phyloP scores from a whole-genome alignment of 2,797 vertebrate species.

The Mastacembelus armatus region DNA sequence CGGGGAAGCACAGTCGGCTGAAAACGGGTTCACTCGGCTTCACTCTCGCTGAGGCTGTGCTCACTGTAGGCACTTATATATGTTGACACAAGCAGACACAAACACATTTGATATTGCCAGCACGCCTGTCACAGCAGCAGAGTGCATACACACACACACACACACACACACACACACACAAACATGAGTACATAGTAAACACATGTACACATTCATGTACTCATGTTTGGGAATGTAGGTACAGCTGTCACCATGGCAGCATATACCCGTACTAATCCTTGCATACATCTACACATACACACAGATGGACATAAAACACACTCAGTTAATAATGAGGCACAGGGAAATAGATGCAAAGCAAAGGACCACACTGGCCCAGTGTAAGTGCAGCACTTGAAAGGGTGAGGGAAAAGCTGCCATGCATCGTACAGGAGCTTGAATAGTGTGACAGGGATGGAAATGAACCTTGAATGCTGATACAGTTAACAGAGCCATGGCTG shows the following conservation, averaged over 20 bases:
- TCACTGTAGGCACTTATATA: slow-evolving; percentile 54
- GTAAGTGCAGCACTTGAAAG: slow-evolving; percentile 51
- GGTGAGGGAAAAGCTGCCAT: slow-evolving; percentile 16
- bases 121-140: slow-evolving; percentile 6
- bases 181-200: slow-evolving; percentile 11
- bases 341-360: not conserved
- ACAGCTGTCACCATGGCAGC: slow-evolving; percentile 6
- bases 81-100: slow-evolving; percentile 63
- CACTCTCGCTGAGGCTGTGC: slow-evolving; percentile 38
- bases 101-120: slow-evolving; percentile 41
- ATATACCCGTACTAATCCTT: not conserved
- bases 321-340: slow-evolving; percentile 47
- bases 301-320: slow-evolving; percentile 23
- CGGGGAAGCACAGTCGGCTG: slow-evolving; percentile 51
- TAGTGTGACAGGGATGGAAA: slow-evolving; percentile 72
- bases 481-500: slow-evolving; percentile 60
- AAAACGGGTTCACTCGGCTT: slow-evolving; percentile 65
- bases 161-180: not conserved
- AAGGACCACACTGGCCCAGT: slow-evolving; percentile 27
- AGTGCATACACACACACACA: not conserved
- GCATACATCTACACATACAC: slow-evolving; percentile 10
- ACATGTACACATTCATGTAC: not conserved
- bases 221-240: slow-evolving; percentile 11
- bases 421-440: slow-evolving; percentile 38
- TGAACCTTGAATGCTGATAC: slow-evolving; percentile 70